Percentiles rank a stretch among this genome's conserved stretches.
Conservation (phyloP, 2,797 vertebrate species). For the Pteropus rufus region DNA sequence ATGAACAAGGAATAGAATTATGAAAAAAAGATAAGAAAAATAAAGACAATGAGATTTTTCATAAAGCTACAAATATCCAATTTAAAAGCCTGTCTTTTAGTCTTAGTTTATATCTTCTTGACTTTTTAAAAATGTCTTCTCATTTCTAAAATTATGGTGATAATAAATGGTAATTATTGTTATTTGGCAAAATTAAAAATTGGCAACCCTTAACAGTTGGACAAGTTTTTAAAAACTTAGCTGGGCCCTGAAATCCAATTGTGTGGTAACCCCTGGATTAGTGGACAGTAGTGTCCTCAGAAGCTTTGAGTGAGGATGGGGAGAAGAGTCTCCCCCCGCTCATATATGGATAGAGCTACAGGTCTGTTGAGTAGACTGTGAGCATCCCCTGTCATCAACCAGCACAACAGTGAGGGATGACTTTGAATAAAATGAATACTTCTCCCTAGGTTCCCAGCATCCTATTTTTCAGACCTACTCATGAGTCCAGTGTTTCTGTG, state of each 20-base stretch:
- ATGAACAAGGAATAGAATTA: neutral
- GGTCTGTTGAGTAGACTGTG: neutral
- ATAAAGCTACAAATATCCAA: neutral
- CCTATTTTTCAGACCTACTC: neutral
- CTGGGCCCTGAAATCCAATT: neutral
- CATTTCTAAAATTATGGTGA: neutral
- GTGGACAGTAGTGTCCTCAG: neutral
- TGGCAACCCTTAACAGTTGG: neutral
- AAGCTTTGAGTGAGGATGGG: neutral
- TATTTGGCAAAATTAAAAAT: conserved; percentile 3
- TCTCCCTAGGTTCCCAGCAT: neutral
- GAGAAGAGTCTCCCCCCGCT: neutral
- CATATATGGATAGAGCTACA: neutral
- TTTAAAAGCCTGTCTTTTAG: neutral
- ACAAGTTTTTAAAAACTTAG: neutral
- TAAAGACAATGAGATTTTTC: neutral
- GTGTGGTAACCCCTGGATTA: neutral
- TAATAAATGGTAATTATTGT: neutral
- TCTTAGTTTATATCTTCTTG: neutral
- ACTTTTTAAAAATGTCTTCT: neutral
- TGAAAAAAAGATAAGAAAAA: neutral
- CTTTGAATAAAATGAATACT: neutral
- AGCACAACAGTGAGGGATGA: neutral
- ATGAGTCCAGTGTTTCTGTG: neutral
- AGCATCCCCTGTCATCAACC: neutral